These are phyloP conservation scores for Sycobia sp. DNA, from an alignment of 1,140 invertebrate genomes.

Conservation along the genomic window DNA sequence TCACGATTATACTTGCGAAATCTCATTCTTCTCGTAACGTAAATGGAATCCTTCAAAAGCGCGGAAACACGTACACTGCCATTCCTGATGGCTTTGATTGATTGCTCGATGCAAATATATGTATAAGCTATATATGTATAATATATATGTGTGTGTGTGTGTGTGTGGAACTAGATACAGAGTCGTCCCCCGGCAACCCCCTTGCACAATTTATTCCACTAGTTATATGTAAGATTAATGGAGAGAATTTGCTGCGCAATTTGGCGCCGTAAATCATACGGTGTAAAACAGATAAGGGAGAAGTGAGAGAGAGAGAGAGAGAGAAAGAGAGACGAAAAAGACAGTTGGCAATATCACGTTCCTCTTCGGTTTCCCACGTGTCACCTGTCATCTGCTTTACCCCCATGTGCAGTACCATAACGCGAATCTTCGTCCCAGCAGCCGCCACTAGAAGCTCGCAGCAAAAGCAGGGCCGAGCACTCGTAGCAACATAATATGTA, in stretches of 20 bases:
- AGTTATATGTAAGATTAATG: constrained; percentile 24
- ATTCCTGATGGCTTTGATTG: no score
- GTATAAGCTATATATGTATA: neutral
- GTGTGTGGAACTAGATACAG: neutral
- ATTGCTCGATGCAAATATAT: neutral
- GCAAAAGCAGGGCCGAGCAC: no score
- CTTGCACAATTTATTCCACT: constrained; percentile 16
- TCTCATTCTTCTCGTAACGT: no score
- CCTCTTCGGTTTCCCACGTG: constrained; percentile 20
- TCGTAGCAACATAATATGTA: no score
- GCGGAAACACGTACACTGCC: no score
- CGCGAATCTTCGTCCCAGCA: neutral
- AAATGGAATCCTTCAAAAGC: no score
- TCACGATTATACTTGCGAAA: no score
- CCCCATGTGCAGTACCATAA: neutral
- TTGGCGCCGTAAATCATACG: constrained; percentile 30
- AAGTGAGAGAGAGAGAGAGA: no score
- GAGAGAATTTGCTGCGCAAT: constrained; percentile 26
- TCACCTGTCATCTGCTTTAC: constrained; percentile 15
- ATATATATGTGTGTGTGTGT: no score
- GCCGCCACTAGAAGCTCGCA: neutral
- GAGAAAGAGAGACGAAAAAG: neutral
- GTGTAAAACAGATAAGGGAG: no score
- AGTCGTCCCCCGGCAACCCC: no score
- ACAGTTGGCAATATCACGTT: no score